Percentiles rank a stretch among this genome's conserved stretches.
Evolutionary conservation across 2,797 vertebrate species (phyloP).

Genomic region (Holocentrus rufus): DNA sequence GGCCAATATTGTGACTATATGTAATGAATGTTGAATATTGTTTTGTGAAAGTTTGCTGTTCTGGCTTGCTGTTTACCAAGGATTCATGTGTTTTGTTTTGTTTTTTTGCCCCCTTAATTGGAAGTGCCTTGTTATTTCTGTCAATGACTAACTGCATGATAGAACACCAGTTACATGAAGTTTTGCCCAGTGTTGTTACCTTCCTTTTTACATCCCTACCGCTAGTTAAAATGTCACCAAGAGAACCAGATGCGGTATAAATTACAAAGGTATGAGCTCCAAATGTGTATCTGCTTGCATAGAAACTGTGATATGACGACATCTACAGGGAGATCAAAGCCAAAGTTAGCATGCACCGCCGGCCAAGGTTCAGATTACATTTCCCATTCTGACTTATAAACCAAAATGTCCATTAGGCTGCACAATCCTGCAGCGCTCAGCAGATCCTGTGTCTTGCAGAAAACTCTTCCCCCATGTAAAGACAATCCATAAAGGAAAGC

Average conservation of each 20-base stretch:
- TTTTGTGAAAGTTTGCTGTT: too few species aligned
- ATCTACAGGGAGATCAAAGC: slow-evolving; percentile 32
- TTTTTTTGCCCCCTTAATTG: too few species aligned
- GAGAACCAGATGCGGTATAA: background rate
- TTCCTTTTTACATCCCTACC: background rate
- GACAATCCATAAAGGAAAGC: slow-evolving; percentile 6
- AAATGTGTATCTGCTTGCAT: slow-evolving; percentile 37
- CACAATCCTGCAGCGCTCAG: slow-evolving; percentile 15
- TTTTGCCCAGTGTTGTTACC: background rate
- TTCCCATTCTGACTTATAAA: slow-evolving; percentile 39
- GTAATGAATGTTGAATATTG: too few species aligned
- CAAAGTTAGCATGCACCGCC: slow-evolving; percentile 42
- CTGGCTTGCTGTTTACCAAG: too few species aligned
- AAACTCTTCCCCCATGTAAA: slow-evolving; percentile 39
- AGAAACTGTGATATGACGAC: slow-evolving; percentile 27
- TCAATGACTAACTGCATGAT: background rate
- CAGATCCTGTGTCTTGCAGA: background rate
- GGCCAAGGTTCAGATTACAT: slow-evolving; percentile 38
- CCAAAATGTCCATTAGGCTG: slow-evolving; percentile 2
- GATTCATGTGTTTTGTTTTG: too few species aligned
- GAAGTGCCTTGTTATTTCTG: background rate
- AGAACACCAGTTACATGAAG: too few species aligned
- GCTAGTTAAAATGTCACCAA: background rate
- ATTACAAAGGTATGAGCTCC: background rate
- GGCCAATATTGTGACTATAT: too few species aligned